Evolutionary conservation across 2,797 vertebrate species (phyloP).

Genomic region (Amphiprion clarkii): DNA sequence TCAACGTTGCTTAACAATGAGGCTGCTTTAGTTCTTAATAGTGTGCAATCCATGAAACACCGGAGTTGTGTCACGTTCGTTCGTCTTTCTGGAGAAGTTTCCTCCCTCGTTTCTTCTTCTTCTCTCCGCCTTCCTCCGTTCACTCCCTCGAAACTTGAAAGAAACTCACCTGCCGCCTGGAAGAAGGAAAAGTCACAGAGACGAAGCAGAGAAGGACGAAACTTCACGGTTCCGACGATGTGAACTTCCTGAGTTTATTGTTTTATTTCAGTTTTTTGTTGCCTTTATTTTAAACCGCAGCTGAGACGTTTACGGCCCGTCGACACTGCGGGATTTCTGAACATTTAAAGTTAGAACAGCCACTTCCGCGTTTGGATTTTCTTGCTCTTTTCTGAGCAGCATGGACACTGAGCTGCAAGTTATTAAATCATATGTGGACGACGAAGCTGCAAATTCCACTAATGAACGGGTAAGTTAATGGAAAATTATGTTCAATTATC

Average conservation of each 20-base stretch:
- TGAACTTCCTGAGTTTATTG: neutral
- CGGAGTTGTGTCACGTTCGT: too few relatives aligned
- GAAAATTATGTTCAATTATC: too few relatives aligned
- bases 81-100: too few relatives aligned
- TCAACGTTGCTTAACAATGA: accelerated
- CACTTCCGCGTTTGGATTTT: neutral
- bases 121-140: too few relatives aligned
- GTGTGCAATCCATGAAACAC: too few relatives aligned
- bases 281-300: neutral
- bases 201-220: neutral
- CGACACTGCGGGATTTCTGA: neutral
- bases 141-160: too few relatives aligned
- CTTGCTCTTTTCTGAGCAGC: neutral
- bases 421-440: too few relatives aligned
- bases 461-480: neutral
- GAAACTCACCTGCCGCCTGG: too few relatives aligned
- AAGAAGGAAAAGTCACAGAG: too few relatives aligned
- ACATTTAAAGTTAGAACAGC: neutral
- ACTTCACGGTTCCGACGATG: neutral
- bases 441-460: neutral
- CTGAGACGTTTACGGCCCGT: neutral
- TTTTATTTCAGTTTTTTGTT: neutral
- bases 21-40: too few relatives aligned
- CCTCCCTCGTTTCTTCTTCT: too few relatives aligned
- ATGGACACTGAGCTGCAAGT: neutral